phyloP scores from a whole-genome alignment of 1,140 invertebrate genomes.

The Micrasema longulum region DNA sequence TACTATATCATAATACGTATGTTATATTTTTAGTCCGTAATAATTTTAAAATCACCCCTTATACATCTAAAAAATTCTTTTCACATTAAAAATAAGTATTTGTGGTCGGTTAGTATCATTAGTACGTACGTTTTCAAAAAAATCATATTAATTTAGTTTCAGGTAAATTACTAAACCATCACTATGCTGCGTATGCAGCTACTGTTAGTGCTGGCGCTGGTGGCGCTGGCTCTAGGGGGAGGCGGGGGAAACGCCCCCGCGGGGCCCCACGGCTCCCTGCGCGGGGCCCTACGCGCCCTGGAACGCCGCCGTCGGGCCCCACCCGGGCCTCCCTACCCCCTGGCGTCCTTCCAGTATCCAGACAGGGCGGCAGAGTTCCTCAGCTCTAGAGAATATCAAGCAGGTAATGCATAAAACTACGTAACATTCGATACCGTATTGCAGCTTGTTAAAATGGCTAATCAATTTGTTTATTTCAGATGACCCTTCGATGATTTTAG shows the following conservation, averaged over 20 bases:
- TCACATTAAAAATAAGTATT: too few species aligned
- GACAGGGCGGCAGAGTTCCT: slow-evolving; percentile 46
- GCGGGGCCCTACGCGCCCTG: slow-evolving; percentile 64
- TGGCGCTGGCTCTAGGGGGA: slow-evolving; percentile 59
- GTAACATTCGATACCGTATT: too few species aligned
- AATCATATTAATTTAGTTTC: too few species aligned
- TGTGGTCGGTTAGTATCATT: too few species aligned
- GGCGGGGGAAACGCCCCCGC: slow-evolving; percentile 55
- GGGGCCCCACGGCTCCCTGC: slow-evolving; percentile 58
- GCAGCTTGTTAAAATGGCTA: too few species aligned
- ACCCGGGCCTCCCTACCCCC: slow-evolving; percentile 55
- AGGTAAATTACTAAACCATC: too few species aligned
- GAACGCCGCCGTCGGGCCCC: slow-evolving; percentile 63
- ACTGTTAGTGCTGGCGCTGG: slow-evolving; percentile 34
- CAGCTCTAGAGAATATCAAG: slow-evolving; percentile 43
- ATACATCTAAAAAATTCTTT: too few species aligned
- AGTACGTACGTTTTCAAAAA: too few species aligned
- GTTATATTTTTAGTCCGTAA: too few species aligned
- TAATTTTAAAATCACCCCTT: too few species aligned
- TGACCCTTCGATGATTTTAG: slow-evolving; percentile 35
- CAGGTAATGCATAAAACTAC: too few species aligned
- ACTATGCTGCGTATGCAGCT: slow-evolving; percentile 16
- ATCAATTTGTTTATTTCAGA: slow-evolving; percentile 32
- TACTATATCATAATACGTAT: too few species aligned
- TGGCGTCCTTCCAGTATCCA: slow-evolving; percentile 45